These are phyloP conservation scores for Napeogenes sylphis DNA, from an alignment of 2,888 invertebrate genomes.

Conservation along the genomic window DNA sequence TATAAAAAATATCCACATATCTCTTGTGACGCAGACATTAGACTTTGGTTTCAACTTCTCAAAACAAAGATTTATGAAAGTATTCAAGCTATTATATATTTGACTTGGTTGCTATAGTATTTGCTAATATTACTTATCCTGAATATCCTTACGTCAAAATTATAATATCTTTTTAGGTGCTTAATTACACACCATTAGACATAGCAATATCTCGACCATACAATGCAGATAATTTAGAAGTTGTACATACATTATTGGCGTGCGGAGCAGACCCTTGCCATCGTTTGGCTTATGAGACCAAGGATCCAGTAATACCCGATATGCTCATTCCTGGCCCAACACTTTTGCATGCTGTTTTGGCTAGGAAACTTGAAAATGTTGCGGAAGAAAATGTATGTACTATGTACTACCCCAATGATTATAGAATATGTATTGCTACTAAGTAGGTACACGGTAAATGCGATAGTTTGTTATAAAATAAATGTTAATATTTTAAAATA, in stretches of 20 bases:
- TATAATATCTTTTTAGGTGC: slow-evolving; percentile 38
- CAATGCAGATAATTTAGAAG: slow-evolving; percentile 44
- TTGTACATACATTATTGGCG: slow-evolving; percentile 50
- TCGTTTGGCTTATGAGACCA: slow-evolving; percentile 34
- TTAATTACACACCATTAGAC: slow-evolving; percentile 52
- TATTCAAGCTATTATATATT: no score
- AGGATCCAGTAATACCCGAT: slow-evolving; percentile 18
- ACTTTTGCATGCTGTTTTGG: slow-evolving; percentile 55
- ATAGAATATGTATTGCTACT: no score
- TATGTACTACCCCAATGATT: not conserved
- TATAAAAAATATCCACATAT: no score
- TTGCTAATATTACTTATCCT: no score
- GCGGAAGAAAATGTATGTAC: slow-evolving; percentile 46
- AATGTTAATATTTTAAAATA: no score
- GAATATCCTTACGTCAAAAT: not conserved
- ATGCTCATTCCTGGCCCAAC: slow-evolving; percentile 49
- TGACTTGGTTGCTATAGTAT: no score
- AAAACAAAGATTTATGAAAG: no score
- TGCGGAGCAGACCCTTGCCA: slow-evolving; percentile 49
- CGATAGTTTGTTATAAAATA: no score
- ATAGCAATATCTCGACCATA: slow-evolving; percentile 51
- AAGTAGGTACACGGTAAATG: no score
- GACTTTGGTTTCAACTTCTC: no score
- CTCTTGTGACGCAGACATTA: no score
- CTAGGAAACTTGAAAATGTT: slow-evolving; percentile 42